Conservation (phyloP, 2,113 vertebrate species). For the Prolemur simus region DNA sequence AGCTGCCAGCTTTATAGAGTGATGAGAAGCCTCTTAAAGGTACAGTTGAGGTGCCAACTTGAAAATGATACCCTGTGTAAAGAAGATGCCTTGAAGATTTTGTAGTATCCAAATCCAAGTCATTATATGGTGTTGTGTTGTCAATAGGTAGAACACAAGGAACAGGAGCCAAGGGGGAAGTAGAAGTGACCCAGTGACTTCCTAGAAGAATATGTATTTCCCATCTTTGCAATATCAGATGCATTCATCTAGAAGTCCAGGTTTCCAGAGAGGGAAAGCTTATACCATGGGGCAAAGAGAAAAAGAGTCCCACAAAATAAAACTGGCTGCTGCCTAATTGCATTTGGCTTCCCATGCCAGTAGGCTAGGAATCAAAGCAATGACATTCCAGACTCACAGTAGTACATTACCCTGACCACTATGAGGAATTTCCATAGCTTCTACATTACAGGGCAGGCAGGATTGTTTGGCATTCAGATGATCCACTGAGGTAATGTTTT, state of each 20-base stretch:
- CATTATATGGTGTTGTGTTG: not conserved
- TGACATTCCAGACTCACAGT: not conserved
- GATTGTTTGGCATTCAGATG: not conserved
- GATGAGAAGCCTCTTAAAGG: not conserved
- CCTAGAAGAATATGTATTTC: not conserved
- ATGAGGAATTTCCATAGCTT: not conserved
- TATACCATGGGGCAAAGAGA: not conserved
- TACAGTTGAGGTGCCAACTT: not conserved
- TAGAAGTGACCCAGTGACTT: not conserved
- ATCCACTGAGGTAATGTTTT: not conserved
- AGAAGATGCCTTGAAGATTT: not conserved
- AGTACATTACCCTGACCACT: not conserved
- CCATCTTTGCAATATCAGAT: not conserved
- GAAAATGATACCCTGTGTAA: not conserved
- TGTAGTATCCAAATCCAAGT: not conserved
- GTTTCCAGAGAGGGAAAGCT: not conserved
- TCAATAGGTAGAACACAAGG: not conserved
- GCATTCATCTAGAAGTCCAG: fast-evolving
- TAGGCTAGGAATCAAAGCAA: not conserved
- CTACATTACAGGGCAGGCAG: not conserved
- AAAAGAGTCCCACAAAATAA: not conserved
- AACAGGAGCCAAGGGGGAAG: not conserved
- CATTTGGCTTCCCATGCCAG: not conserved
- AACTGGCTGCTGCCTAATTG: not conserved
- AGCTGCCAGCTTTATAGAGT: not conserved